Evolutionary conservation across 2,113 vertebrate genomes (phyloP).

Genomic region (Melozone crissalis): DNA sequence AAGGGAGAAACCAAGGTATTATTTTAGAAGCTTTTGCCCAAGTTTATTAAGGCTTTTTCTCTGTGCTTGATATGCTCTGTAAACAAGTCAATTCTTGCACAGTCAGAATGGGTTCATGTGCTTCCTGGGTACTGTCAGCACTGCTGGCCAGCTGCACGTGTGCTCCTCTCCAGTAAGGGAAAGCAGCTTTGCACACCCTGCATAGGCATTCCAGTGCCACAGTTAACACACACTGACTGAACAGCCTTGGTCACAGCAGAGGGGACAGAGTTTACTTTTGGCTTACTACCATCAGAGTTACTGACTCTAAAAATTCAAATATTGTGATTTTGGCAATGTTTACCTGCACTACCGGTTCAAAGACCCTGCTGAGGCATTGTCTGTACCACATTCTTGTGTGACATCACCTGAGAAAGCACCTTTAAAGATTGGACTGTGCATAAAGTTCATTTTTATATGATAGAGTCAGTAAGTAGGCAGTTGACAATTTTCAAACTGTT

Average conservation of each 20-base stretch:
- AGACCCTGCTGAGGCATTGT: not conserved
- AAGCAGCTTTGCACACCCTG: not conserved
- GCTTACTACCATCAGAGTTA: no score
- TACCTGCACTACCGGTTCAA: accelerated
- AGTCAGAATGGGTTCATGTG: accelerated
- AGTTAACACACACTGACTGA: not conserved
- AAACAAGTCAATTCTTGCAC: not conserved
- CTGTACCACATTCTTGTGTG: not conserved
- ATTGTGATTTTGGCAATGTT: accelerated
- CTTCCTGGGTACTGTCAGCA: not conserved
- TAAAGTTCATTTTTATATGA: not conserved
- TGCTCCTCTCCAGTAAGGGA: not conserved
- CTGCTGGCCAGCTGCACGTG: not conserved
- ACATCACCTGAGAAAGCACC: not conserved
- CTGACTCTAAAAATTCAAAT: not conserved
- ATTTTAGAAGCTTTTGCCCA: not conserved
- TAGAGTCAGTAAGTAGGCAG: constrained; percentile 55
- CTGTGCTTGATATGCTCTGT: not conserved
- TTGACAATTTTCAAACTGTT: constrained; percentile 48
- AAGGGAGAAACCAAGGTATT: not conserved
- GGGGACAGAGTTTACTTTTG: not conserved
- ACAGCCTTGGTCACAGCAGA: accelerated
- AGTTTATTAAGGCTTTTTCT: not conserved
- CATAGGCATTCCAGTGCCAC: accelerated
- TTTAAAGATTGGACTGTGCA: not conserved